Evolutionary conservation across 2,888 invertebrate species (phyloP).

Genomic region (Ormyrus thymus): DNA sequence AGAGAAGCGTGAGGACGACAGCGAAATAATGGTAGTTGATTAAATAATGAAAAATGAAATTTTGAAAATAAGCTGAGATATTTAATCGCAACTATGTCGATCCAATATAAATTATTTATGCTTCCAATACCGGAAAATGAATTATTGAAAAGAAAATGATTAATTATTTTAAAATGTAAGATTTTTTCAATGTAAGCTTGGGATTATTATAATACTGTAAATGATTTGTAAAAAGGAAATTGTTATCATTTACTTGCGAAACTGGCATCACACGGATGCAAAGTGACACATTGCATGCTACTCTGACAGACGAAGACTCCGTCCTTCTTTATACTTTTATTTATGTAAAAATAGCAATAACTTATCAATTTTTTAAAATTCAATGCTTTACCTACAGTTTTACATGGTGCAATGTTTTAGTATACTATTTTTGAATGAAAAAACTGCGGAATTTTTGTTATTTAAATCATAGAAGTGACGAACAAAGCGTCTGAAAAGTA

Average conservation of each 20-base stretch:
- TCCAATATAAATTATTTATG: constrained; percentile 36
- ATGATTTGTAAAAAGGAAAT: constrained; percentile 55
- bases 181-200: constrained; percentile 33
- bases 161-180: constrained; percentile 28
- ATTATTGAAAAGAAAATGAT: constrained; percentile 22
- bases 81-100: constrained; percentile 3
- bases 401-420: constrained; percentile 4
- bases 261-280: constrained; percentile 30
- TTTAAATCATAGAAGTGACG: constrained; percentile 14
- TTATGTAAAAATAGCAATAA: constrained; percentile 33
- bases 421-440: constrained; percentile 14
- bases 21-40: neutral
- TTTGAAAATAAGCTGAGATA: constrained; percentile 36
- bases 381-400: constrained; percentile 2
- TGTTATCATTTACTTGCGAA: constrained; percentile 51
- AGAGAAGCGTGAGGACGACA: neutral
- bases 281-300: constrained; percentile 37
- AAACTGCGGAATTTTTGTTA: neutral
- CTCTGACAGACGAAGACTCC: constrained; percentile 35
- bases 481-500: constrained; percentile 53
- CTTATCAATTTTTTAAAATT: constrained; percentile 27
- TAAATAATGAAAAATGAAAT: neutral
- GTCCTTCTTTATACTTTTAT: constrained; percentile 28
- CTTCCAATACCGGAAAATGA: constrained; percentile 38
- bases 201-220: constrained; percentile 47